Percentiles rank a stretch among this genome's conserved stretches.
phyloP scores from a whole-genome alignment of 2,888 invertebrate species.

The Melanchra persicariae region DNA sequence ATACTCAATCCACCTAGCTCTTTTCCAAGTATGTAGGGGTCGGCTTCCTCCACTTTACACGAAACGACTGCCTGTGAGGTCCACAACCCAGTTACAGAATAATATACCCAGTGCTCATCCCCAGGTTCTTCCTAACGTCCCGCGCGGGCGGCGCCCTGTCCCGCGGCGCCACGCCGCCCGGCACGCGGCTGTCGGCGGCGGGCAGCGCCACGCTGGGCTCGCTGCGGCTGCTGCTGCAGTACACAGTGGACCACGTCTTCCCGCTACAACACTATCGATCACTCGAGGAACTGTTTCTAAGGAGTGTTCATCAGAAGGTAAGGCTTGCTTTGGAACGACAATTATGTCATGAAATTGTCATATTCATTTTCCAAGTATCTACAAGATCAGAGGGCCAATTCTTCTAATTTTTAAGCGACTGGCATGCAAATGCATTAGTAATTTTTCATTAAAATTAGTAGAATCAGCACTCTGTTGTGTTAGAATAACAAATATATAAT shows the following conservation, averaged over 20 bases:
- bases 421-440: too few relatives aligned
- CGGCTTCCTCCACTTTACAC: not conserved
- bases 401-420: too few relatives aligned
- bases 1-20: too few relatives aligned
- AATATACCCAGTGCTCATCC: not conserved
- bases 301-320: conserved; percentile 93
- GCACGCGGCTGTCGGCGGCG: conserved; percentile 92
- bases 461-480: too few relatives aligned
- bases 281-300: conserved; percentile 94
- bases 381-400: too few relatives aligned
- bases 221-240: conserved; percentile 95
- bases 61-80: not conserved
- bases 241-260: conserved; percentile 97
- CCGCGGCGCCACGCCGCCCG: conserved; percentile 94
- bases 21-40: not conserved
- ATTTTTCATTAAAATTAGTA: too few relatives aligned
- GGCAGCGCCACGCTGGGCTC: conserved; percentile 93
- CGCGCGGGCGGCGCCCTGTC: conserved; percentile 92
- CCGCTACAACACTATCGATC: conserved; percentile 95
- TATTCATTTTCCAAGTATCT: not conserved
- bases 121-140: conserved; percentile 92
- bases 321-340: not conserved
- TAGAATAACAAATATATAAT: too few relatives aligned
- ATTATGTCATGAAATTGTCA: not conserved
- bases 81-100: not conserved